A percentile compares a stretch with the other conserved stretches of the same genome.
phyloP scores from a whole-genome alignment of 2,797 vertebrate species.

The Psittacula echo region DNA sequence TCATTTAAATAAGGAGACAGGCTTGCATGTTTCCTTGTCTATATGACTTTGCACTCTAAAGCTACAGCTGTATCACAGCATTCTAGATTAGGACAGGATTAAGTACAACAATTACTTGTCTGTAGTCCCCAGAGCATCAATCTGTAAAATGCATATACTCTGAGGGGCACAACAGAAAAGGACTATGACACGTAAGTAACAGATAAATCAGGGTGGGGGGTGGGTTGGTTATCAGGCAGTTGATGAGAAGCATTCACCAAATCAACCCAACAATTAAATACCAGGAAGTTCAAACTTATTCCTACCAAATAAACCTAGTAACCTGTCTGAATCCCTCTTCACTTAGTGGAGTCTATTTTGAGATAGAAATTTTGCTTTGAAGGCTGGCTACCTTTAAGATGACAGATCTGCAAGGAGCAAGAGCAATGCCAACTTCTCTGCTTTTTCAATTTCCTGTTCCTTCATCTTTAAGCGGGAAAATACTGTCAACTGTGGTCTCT shows the following conservation, averaged over 20 bases:
- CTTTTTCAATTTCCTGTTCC: background rate
- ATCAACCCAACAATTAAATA: background rate
- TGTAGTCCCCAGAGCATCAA: background rate
- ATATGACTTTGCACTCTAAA: background rate
- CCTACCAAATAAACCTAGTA: background rate
- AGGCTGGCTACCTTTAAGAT: background rate
- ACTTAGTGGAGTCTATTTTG: background rate
- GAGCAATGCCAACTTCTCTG: background rate
- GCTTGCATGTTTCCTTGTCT: background rate
- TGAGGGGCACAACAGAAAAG: background rate
- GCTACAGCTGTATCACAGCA: background rate
- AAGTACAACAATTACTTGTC: background rate
- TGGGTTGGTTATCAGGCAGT: background rate
- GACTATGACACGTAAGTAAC: background rate
- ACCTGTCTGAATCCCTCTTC: background rate
- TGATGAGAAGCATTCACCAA: background rate
- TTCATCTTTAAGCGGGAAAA: background rate
- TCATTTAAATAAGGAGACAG: background rate
- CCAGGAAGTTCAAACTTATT: background rate
- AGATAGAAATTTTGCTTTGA: background rate
- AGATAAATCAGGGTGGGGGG: background rate
- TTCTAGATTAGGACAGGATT: background rate
- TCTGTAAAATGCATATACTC: background rate
- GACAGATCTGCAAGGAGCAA: background rate
- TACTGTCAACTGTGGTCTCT: background rate